Percentiles rank a stretch among this genome's conserved stretches.
These are phyloP conservation scores for Tachina grossa DNA, from an alignment of 2,888 invertebrate genomes.

Conservation along the genomic window DNA sequence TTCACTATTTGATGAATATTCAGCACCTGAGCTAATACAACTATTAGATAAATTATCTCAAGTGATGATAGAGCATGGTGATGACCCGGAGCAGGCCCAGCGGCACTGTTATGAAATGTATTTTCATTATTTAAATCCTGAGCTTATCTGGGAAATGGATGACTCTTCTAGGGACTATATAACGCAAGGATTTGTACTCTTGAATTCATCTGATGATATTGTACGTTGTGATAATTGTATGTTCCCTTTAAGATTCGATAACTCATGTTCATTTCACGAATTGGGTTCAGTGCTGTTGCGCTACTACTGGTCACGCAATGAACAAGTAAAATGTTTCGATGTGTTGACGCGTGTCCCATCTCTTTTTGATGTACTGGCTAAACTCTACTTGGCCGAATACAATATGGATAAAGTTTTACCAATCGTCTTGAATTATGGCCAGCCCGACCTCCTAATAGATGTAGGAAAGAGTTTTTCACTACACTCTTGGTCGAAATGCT, in stretches of 20 bases:
- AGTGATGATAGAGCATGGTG: slow-evolving; percentile 81
- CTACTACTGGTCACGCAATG: slow-evolving; percentile 82
- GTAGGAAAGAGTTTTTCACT: slow-evolving; percentile 78
- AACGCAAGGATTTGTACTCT: slow-evolving; percentile 79
- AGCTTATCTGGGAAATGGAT: slow-evolving; percentile 83
- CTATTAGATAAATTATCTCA: slow-evolving; percentile 79
- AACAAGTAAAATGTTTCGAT: slow-evolving; percentile 81
- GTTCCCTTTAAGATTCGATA: slow-evolving; percentile 81
- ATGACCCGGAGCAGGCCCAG: slow-evolving; percentile 78
- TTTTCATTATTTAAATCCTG: slow-evolving; percentile 82
- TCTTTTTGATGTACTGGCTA: slow-evolving; percentile 80
- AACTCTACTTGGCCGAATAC: slow-evolving; percentile 81
- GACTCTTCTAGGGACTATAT: slow-evolving; percentile 82
- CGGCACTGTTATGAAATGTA: slow-evolving; percentile 82
- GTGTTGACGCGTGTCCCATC: slow-evolving; percentile 81
- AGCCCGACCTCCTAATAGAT: slow-evolving; percentile 80
- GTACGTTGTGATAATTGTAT: slow-evolving; percentile 80
- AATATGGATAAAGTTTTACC: slow-evolving; percentile 81
- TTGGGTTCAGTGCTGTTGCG: slow-evolving; percentile 81
- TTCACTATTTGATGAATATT: slow-evolving; percentile 81
- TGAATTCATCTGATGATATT: slow-evolving; percentile 78
- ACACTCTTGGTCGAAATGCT: slow-evolving; percentile 80
- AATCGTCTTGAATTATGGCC: slow-evolving; percentile 81
- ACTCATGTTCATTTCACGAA: slow-evolving; percentile 80
- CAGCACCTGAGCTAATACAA: slow-evolving; percentile 80